Percentiles rank a stretch among this genome's conserved stretches.
Conservation (phyloP, 1,140 invertebrate genomes). For the Delia radicum region DNA sequence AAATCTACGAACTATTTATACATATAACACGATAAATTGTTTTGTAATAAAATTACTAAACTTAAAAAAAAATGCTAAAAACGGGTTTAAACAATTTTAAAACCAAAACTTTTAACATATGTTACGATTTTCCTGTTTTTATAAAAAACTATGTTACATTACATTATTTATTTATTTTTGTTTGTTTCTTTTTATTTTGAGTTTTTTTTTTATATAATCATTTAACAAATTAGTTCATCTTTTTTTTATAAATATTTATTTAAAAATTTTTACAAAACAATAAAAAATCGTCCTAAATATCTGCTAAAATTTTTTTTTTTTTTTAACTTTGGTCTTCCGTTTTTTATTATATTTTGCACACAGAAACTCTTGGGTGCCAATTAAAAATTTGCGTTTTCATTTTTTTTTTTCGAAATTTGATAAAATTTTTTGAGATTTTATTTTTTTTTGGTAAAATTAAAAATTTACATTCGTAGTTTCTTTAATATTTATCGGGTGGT, state of each 20-base stretch:
- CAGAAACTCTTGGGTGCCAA: too few species aligned
- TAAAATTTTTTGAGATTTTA: too few species aligned
- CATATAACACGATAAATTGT: neutral
- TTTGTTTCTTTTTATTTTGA: neutral
- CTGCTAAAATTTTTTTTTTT: too few species aligned
- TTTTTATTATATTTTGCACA: too few species aligned
- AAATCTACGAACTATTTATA: constrained; percentile 1
- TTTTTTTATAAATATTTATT: neutral
- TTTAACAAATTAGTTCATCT: neutral
- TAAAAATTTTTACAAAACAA: neutral
- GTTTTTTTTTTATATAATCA: neutral
- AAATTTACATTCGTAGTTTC: too few species aligned
- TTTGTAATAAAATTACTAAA: constrained; percentile 21
- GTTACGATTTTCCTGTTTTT: neutral
- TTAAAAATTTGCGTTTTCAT: too few species aligned
- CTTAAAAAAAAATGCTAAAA: neutral
- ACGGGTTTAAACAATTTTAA: neutral
- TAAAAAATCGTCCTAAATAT: too few species aligned
- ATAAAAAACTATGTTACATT: neutral
- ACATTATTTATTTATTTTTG: neutral
- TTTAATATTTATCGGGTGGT: too few species aligned
- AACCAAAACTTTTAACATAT: neutral
- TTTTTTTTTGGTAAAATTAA: too few species aligned
- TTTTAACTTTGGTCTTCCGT: too few species aligned
- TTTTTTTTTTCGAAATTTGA: too few species aligned